phyloP scores from a whole-genome alignment of 2,888 invertebrate species.

The Drosophila austrosaltans region DNA sequence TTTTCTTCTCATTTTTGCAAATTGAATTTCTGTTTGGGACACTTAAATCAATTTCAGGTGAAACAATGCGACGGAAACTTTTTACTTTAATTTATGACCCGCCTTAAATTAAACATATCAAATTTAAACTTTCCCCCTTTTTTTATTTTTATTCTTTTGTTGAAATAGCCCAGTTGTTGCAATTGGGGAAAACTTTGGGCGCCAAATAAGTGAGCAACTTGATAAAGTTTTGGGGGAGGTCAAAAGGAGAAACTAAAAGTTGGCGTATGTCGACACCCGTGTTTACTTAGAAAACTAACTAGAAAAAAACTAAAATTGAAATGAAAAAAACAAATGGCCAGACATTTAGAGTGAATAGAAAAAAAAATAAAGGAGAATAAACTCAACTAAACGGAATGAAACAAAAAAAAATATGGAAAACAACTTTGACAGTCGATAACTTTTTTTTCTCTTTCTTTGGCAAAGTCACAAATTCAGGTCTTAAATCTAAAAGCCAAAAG shows the following conservation, averaged over 20 bases:
- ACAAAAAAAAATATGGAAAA: not conserved
- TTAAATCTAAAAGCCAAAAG: conserved; percentile 15
- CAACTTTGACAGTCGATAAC: conserved; percentile 20
- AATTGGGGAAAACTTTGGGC: conserved; percentile 65
- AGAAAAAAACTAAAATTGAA: conserved; percentile 47
- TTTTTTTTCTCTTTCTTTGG: not conserved
- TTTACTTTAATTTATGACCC: conserved; percentile 49
- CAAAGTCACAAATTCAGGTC: conserved; percentile 37
- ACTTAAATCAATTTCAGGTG: conserved; percentile 55
- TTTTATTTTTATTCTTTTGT: conserved; percentile 1
- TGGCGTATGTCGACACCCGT: conserved; percentile 37
- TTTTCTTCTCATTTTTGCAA: conserved; percentile 31
- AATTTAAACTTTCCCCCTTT: conserved; percentile 46
- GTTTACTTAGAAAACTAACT: conserved; percentile 61
- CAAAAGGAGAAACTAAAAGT: conserved; percentile 6
- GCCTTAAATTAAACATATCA: conserved; percentile 61
- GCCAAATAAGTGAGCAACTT: conserved; percentile 59
- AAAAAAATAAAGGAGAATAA: not conserved
- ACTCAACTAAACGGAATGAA: not conserved
- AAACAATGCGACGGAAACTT: conserved; percentile 26
- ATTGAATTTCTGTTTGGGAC: conserved; percentile 58
- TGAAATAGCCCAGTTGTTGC: conserved; percentile 43
- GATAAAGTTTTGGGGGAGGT: conserved; percentile 45
- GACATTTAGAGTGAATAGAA: conserved; percentile 5
- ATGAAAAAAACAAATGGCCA: conserved; percentile 53